A percentile compares a stretch with the other conserved stretches of the same genome.
phyloP scores from a whole-genome alignment of 2,797 vertebrate species.

The Lerista edwardsae region DNA sequence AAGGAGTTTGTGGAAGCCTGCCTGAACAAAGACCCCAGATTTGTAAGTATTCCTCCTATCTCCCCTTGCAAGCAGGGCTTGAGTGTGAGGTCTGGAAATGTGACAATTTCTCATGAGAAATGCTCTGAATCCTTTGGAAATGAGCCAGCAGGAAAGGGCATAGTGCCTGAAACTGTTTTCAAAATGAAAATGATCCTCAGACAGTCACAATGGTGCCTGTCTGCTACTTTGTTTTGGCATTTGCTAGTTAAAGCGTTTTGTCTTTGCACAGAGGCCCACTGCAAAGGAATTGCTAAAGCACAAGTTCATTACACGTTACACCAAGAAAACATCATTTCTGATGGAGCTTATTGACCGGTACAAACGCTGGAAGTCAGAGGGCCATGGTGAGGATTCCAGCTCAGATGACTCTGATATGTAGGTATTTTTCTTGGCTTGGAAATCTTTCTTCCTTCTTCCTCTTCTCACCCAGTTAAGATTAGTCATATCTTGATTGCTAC shows the following conservation, averaged over 20 bases:
- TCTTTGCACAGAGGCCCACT: conserved; percentile 81
- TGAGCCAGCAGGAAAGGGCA: neutral
- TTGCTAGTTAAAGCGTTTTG: neutral
- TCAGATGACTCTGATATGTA: conserved; percentile 96
- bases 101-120: neutral
- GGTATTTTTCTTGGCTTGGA: conserved; percentile 10
- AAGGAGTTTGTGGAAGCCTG: conserved; percentile 99
- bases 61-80: neutral
- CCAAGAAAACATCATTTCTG: conserved; percentile 89
- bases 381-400: conserved; percentile 94
- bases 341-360: conserved; percentile 92
- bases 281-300: conserved; percentile 88
- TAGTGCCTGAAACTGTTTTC: neutral
- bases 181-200: fast-evolving
- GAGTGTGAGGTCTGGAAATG: neutral
- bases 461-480: neutral
- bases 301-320: conserved; percentile 89
- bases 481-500: neutral
- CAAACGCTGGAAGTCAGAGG: conserved; percentile 96
- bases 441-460: neutral
- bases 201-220: neutral
- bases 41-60: conserved; percentile 83
- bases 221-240: neutral
- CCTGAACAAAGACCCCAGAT: conserved; percentile 97
- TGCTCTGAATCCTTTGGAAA: neutral